phyloP scores from a whole-genome alignment of 1,140 invertebrate species.

The Vanessa tameamea region DNA sequence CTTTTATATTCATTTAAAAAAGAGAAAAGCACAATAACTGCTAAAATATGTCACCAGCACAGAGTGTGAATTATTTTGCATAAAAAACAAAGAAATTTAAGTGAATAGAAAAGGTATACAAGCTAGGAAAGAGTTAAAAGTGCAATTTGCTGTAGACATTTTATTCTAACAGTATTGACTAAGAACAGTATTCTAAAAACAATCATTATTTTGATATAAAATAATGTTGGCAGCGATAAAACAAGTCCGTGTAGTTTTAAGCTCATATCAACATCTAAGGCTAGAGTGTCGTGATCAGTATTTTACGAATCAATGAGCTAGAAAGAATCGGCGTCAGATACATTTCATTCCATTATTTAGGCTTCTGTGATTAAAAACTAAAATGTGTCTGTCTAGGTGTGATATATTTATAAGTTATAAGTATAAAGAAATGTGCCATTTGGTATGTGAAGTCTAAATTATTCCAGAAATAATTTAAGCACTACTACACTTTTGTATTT shows the following conservation, averaged over 20 bases:
- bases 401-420: too few relatives aligned
- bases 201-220: too few relatives aligned
- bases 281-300: neutral
- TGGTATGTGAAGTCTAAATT: too few relatives aligned
- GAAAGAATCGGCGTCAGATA: neutral
- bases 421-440: too few relatives aligned
- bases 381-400: too few relatives aligned
- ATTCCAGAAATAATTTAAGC: too few relatives aligned
- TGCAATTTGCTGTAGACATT: neutral
- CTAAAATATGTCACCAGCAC: constrained; percentile 1
- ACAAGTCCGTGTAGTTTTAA: neutral
- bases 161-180: neutral
- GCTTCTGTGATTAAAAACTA: too few relatives aligned
- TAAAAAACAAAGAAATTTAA: constrained; percentile 4
- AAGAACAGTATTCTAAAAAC: too few relatives aligned
- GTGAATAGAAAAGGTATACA: neutral
- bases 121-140: neutral
- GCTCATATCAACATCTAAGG: neutral
- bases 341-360: neutral
- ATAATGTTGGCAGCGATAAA: neutral
- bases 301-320: neutral
- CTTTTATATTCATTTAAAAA: neutral
- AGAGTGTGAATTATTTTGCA: constrained; percentile 7
- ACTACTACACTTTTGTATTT: too few relatives aligned
- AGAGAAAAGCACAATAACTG: neutral